Percentiles rank a stretch among this genome's conserved stretches.
Evolutionary conservation across 2,888 invertebrate species (phyloP).

Genomic region (Marronus borbonicus): DNA sequence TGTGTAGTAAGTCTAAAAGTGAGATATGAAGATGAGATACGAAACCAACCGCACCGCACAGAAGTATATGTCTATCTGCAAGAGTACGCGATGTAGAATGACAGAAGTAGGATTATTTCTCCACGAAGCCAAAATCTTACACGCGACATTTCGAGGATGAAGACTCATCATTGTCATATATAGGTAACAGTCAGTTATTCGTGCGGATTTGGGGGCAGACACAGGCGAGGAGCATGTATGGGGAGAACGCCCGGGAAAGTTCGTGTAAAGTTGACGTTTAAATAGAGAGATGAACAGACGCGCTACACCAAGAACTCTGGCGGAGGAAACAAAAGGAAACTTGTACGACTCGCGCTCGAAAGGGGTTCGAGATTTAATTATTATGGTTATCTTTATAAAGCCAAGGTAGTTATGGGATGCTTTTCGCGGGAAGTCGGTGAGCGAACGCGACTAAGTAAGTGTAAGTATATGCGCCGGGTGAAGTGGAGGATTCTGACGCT

Average conservation of each 20-base stretch:
- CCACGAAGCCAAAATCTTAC: conserved; percentile 56
- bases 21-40: conserved; percentile 1
- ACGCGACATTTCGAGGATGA: conserved; percentile 59
- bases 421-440: neutral
- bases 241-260: conserved; percentile 25
- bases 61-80: neutral
- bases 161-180: conserved; percentile 66
- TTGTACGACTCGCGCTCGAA: conserved; percentile 41
- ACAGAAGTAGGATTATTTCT: conserved; percentile 59
- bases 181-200: conserved; percentile 60
- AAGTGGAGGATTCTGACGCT: conserved; percentile 21
- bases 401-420: conserved; percentile 64
- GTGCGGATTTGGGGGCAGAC: conserved; percentile 56
- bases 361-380: conserved; percentile 67
- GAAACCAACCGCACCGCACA: conserved; percentile 7
- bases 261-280: conserved; percentile 42
- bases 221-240: conserved; percentile 28
- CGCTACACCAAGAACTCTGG: conserved; percentile 21
- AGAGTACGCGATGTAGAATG: conserved; percentile 22
- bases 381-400: conserved; percentile 69
- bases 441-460: conserved; percentile 19
- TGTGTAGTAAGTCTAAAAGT: conserved; percentile 17
- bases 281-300: conserved; percentile 36
- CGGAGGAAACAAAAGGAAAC: conserved; percentile 41
- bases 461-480: conserved; percentile 17